Base-by-base conservation (phyloP, 1,140 invertebrate genomes). In the Brachionus rotundiformis region DNA sequence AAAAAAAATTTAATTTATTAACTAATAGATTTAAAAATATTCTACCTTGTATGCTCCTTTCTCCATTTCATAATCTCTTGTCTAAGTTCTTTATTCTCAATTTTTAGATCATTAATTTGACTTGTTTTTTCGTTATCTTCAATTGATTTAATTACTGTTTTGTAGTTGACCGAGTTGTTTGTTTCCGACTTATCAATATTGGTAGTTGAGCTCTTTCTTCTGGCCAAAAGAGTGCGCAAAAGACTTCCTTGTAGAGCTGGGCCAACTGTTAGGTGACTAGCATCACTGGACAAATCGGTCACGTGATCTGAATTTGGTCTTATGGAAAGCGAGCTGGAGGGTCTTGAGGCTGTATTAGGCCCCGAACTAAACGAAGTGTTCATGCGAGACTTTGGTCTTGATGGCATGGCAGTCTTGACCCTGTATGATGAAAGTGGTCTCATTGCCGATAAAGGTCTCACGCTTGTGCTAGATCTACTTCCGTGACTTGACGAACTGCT, bases 211-310 rank as follows among this genome's bases (percentile, higher is more conserved):
- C 81, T 83, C 82, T 85, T 83, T 80, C 83, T 82, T 82, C 85
- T 63, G 68, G 84, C 81, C 76, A 84, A 73, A 36, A 88, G 84
- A 16, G 87, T 86, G 83, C 85, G 85, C 7, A 86, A 85, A 47
- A 86, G 85, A 83, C 88, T 88, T 7, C 87, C 87, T 85, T 87
- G 88, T 2, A 88, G 84, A 1, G 88, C 85, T n/a, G 68, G 83
- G 23, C 87, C 87, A 27, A 84, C 68, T 7, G 87, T 88, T 10
- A 88, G 83, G 27, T 86, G 85, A 84, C 86, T 87, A 25, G 82
- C 75, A 19, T 85, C 83, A 71, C 86, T 85, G 25, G 83, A 47
- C n/a, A 77, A 25, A 41, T 83, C 83, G 7, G 77, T 82, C 3
- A 83, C 83, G 65, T 49, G 68, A 59, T 47, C 63, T 0, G 83